A percentile compares a stretch with the other conserved stretches of the same genome.
phyloP scores from a whole-genome alignment of 30 jellyfish, hydroid and myxozoan species.

The Rhopilema esculentum region DNA sequence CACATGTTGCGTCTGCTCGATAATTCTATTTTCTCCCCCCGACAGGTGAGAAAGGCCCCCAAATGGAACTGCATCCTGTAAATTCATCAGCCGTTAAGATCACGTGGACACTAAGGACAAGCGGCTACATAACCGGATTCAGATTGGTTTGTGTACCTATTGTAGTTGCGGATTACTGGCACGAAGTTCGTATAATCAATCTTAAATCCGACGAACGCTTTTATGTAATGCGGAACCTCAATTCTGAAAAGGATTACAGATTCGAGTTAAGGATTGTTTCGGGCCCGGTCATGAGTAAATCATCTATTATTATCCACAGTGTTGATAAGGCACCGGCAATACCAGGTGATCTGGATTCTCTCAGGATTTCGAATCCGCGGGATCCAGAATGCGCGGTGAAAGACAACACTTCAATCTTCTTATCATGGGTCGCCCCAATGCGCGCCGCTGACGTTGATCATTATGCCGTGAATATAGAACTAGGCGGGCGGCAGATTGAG shows the following conservation, averaged over 20 bases:
- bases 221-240: conserved; percentile 10
- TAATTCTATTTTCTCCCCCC: not conserved
- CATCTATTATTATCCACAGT: conserved; percentile 42
- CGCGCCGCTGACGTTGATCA: conserved; percentile 34
- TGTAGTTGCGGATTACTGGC: conserved; percentile 60
- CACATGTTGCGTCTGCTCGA: not conserved
- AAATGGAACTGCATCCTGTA: conserved; percentile 17
- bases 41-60: conserved; percentile 46
- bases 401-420: conserved; percentile 56
- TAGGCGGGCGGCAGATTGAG: conserved; percentile 45
- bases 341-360: conserved; percentile 32
- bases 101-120: conserved; percentile 8
- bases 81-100: conserved; percentile 42
- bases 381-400: conserved; percentile 55
- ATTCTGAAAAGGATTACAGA: conserved; percentile 60
- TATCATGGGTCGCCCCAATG: conserved; percentile 64
- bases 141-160: conserved; percentile 40
- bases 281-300: conserved; percentile 55
- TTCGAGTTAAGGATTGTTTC: conserved; percentile 55
- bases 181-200: conserved; percentile 39
- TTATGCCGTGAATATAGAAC: conserved; percentile 34
- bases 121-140: conserved; percentile 63
- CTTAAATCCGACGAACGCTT: conserved; percentile 11
- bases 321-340: conserved; percentile 4
- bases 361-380: conserved; percentile 58